Evolutionary conservation across 2,888 invertebrate species (phyloP).

Genomic region (Microctonus aethiopoides): DNA sequence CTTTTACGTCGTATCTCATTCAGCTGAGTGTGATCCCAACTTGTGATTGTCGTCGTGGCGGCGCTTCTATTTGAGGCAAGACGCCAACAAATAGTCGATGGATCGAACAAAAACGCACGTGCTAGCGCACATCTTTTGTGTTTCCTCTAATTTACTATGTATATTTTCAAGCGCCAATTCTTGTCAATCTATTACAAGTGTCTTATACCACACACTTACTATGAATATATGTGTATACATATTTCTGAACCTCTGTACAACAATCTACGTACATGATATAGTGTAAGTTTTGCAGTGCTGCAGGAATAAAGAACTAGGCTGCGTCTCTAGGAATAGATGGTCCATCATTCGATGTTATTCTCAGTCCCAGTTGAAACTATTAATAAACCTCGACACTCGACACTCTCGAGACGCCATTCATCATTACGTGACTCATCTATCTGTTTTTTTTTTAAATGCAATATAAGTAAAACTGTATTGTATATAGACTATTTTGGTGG

Average conservation of each 20-base stretch:
- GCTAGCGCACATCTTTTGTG: not conserved
- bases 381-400: slow-evolving; percentile 19
- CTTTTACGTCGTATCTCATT: slow-evolving; percentile 10
- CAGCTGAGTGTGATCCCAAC: not conserved
- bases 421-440: slow-evolving; percentile 18
- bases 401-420: slow-evolving; percentile 21
- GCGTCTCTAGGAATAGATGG: slow-evolving; percentile 20
- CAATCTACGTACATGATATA: slow-evolving; percentile 2
- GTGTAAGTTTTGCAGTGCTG: not conserved
- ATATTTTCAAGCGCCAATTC: not conserved
- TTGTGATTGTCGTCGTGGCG: slow-evolving; percentile 4
- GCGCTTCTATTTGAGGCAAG: not conserved
- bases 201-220: too few species aligned
- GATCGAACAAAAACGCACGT: not conserved
- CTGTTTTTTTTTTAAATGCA: not conserved
- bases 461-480: not conserved
- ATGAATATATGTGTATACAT: not conserved
- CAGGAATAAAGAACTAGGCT: slow-evolving; percentile 23
- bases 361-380: slow-evolving; percentile 5
- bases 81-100: not conserved
- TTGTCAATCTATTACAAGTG: slow-evolving; percentile 10
- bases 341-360: slow-evolving; percentile 16
- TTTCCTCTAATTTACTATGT: not conserved
- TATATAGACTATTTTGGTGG: not conserved
- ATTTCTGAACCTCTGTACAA: too few species aligned